Base-by-base conservation (phyloP, 2,113 vertebrate species). In the Chloropsis cyanopogon region DNA sequence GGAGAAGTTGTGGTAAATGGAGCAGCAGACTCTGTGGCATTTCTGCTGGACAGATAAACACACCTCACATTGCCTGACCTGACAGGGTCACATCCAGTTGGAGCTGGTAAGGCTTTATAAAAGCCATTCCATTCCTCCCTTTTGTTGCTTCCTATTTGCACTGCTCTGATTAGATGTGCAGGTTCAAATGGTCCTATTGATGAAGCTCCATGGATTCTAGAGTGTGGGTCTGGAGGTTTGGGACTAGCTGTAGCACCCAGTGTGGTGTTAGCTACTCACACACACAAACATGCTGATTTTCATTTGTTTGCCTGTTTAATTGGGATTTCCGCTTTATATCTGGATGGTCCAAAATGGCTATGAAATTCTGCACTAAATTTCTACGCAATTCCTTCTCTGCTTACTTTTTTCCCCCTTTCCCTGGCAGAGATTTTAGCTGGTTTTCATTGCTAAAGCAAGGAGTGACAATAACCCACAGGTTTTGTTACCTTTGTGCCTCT, bases 401-500 rank as follows among this genome's bases (percentile, higher is more conserved):
- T 61, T 66, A 42, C 5, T 52, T 54, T 41, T 50, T n/a, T 28
- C 4, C 13, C 21, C 29, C 17, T 61, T 82, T 63, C 33, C 52
- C 42, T 76, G 52, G 28, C 20, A 78, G 44, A 64, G 39, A 64
- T 83, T 81, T 86, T 75, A 75, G 25, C 65, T 82, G 44, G 1
- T 72, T 93, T 86, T 75, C 88, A 59, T 53, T 60, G 64, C 50
- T 79, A 54, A 82, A 69, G n/a, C 49, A 79, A 77, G n/a, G 71
- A 86, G 8, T 47, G 60, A 65, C 82, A 88, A 92, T 61, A 93
- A 37, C 56, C 60, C 61, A 24, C 41, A 61, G 93, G 37, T 90
- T 95, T 95, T 75, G 54, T 92, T 95, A 90, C 69, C 33, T 79
- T 52, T 90, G 59, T 88, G 25, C 66, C 81, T 93, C 53, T 71